phyloP scores from a whole-genome alignment of 2,113 vertebrate genomes.

The Nipponia nippon region DNA sequence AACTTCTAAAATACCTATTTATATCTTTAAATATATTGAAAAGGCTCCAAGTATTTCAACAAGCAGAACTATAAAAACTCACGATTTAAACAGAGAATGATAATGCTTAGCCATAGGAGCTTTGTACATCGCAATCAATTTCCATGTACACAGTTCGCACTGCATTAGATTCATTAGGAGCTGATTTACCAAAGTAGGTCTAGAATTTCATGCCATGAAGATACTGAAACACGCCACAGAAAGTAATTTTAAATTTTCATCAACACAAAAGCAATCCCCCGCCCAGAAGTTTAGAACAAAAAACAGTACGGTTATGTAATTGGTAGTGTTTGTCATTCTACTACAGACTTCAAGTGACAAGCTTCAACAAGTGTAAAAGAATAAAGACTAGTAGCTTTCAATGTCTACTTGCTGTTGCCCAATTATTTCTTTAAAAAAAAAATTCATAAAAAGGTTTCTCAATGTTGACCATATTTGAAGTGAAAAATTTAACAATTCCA shows the following conservation, averaged over 20 bases:
- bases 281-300: neutral
- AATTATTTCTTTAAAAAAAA: neutral
- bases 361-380: neutral
- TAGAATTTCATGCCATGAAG: conserved; percentile 71
- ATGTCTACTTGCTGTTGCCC: neutral
- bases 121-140: conserved; percentile 60
- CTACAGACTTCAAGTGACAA: neutral
- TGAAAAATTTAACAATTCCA: neutral
- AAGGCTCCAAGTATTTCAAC: neutral
- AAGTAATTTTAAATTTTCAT: conserved; percentile 52
- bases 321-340: neutral
- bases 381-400: neutral
- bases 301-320: neutral
- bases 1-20: neutral
- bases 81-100: conserved; percentile 11
- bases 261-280: conserved; percentile 15
- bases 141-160: conserved; percentile 42
- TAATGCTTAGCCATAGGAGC: conserved; percentile 57
- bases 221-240: conserved; percentile 56
- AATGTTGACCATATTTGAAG: neutral
- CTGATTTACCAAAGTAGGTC: conserved; percentile 64
- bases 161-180: conserved; percentile 50
- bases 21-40: neutral
- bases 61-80: neutral
- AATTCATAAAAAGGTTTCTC: neutral